Percentiles rank a stretch among this genome's conserved stretches.
Evolutionary conservation across 2,888 invertebrate species (phyloP).

Genomic region (Nysson spinosus): DNA sequence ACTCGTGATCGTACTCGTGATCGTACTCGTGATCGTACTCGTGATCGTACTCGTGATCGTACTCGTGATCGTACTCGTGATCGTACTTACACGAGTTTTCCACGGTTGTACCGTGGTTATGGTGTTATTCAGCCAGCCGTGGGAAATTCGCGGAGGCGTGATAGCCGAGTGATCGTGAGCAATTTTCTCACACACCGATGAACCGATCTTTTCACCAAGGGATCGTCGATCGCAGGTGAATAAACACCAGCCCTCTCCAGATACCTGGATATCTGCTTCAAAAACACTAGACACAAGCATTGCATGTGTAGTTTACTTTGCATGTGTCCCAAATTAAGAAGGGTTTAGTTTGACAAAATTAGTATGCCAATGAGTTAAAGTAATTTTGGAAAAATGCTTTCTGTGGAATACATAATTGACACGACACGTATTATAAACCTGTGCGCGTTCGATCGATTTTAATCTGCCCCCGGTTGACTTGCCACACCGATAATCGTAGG

Average conservation of each 20-base stretch:
- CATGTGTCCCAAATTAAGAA: no score
- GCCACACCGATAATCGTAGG: constrained; percentile 27
- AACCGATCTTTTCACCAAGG: constrained; percentile 38
- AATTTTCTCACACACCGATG: constrained; percentile 57
- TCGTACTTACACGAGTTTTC: neutral
- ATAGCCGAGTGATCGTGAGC: constrained; percentile 58
- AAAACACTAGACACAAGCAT: no score
- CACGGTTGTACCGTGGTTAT: neutral
- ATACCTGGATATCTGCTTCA: no score
- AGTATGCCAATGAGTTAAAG: no score
- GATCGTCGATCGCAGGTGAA: constrained; percentile 43
- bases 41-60: no score
- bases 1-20: no score
- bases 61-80: neutral
- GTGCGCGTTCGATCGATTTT: constrained; percentile 27
- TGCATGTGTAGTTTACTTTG: neutral
- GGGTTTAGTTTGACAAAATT: no score
- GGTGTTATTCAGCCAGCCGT: constrained; percentile 42
- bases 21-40: no score
- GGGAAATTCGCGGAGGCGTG: constrained; percentile 58
- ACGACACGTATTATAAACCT: constrained; percentile 17
- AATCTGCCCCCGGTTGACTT: constrained; percentile 26
- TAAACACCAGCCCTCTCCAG: no score
- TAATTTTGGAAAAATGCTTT: no score
- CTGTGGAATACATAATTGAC: no score